Base-by-base conservation (phyloP, 2,888 invertebrate genomes). In the Plutella xylostella region DNA sequence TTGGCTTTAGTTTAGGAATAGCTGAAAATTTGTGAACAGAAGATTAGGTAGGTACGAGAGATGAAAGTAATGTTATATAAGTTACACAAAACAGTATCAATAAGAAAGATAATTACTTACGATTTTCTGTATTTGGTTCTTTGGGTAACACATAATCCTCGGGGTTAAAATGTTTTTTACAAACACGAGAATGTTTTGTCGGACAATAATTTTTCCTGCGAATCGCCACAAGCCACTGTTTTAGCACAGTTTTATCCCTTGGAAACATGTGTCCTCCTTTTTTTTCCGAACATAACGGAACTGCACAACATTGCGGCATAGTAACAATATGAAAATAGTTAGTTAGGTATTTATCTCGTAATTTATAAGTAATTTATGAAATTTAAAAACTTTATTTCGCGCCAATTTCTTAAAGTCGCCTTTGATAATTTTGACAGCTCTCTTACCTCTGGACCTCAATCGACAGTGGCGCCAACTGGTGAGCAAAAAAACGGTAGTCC, bases 141-240 rank as follows among this genome's bases (percentile, higher is more conserved):
- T 25, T 43, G 28, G 37, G 43, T 37, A 43, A 43, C 20, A 19
- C 14, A 31, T 39, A 45, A 45, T 39, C 39, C 20, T 38, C 39
- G 19, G 18, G 22, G 20, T 42, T 34, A 18, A 34, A 37, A 43
- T 43, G 45, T 21, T 46, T 46, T 46, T 46, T 46, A 42, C 45
- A 45, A 45, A 46, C 45, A 42, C 42, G 42, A 3, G 45, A 46
- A 46, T 46, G 45, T 46, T 46, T 46, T n/a, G 45, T 30, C 35
- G 45, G 45, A 20, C 20, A 11, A n/a, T 38, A 46, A 42, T 46
- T 46, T 37, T 7, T 38, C 45, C 45, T 46, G 45, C 42, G 42
- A 46, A 46, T 46, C 42, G 45, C 45, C 42, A 37, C 17, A 21
- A 39, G 21, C 39, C 44, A 44, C 44, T 44, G 44, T 31, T 39